Evolutionary conservation across 2,888 invertebrate genomes (phyloP), one percentile per base, ranked within the genome.

Genomic region (Lamproptera curius): DNA sequence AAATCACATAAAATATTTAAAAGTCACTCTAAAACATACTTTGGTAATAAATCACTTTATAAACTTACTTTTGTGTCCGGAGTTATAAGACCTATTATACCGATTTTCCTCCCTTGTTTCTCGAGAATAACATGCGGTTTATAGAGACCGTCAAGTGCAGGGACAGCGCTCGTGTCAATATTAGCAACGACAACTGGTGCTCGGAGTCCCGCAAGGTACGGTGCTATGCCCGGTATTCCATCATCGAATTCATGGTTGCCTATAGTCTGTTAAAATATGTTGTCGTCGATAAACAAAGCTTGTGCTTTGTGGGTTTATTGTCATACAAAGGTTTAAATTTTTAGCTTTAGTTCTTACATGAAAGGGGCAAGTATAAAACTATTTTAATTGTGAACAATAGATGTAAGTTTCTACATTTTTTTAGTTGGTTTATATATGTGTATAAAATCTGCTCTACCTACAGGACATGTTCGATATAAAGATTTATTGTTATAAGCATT

Each of bases 201-300:
- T 1, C 89, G 83, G 13, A 93, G 69, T 34, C 83, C 82, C 53
- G 90, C 75, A 43, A 96, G 73, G 75, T 93, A 95, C 0, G 94
- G 93, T 1, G 90, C 90, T 10, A 95, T 69, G 6, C 94, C 95
- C 42, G 77, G 84, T 17, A 95, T 74, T 2, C 91, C 91, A 62
- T 93, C 90, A 63, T 96, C 96, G 57, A 96, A 96, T 67, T 96
- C 96, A 60, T 97, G 96, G 69, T 96, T 96, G 1, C 96, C 96
- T 15, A 96, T 67, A 0, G 94, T 92, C 95, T 95, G 37, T 26
- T 2, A 20, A 41, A 45, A 43, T 15, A n/a, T n/a, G n/a, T n/a
- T n/a, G n/a, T n/a, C n/a, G n/a, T n/a, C n/a, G n/a, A n/a, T n/a
- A n/a, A n/a, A n/a, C n/a, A n/a, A n/a, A n/a, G n/a, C n/a, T n/a